Percentiles rank a stretch among this genome's conserved stretches.
Evolutionary conservation across 1,140 invertebrate species (phyloP).

Genomic region (Pseudachorutes palmiensis): DNA sequence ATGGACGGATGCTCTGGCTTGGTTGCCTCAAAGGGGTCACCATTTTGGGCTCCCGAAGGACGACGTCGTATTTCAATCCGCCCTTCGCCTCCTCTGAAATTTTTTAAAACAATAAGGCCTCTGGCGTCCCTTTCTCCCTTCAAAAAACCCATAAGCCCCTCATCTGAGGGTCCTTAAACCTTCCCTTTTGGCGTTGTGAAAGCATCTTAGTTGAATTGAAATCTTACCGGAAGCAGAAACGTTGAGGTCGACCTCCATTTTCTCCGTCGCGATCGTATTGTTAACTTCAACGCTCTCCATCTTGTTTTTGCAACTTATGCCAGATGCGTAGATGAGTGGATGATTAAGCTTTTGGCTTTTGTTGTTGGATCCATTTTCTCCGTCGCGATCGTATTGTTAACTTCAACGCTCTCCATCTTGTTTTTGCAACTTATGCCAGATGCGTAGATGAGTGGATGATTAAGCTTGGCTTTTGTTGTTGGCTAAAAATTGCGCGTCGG

Average conservation of each 20-base stretch:
- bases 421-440: no score
- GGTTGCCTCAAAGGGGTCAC: slow-evolving; percentile 53
- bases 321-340: no score
- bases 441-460: no score
- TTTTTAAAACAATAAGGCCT: neutral
- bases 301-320: no score
- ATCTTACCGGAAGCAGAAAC: slow-evolving; percentile 30
- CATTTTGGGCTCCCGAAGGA: slow-evolving; percentile 68
- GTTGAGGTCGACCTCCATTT: slow-evolving; percentile 27
- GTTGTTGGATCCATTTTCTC: no score
- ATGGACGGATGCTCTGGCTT: slow-evolving; percentile 47
- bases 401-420: no score
- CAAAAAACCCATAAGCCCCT: neutral
- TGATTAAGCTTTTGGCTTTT: no score
- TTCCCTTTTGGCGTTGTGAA: neutral
- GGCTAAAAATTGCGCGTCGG: no score
- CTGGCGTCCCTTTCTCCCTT: neutral
- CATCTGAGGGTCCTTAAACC: neutral
- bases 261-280: no score
- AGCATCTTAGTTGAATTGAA: neutral
- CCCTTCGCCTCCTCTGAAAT: slow-evolving; percentile 48
- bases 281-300: no score
- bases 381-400: no score
- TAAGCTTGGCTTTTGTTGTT: no score
- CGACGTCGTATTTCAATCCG: slow-evolving; percentile 85